Percentiles rank a stretch among this genome's conserved stretches.
Conservation (phyloP, 2,888 invertebrate species). For the Uropetala carovei region DNA sequence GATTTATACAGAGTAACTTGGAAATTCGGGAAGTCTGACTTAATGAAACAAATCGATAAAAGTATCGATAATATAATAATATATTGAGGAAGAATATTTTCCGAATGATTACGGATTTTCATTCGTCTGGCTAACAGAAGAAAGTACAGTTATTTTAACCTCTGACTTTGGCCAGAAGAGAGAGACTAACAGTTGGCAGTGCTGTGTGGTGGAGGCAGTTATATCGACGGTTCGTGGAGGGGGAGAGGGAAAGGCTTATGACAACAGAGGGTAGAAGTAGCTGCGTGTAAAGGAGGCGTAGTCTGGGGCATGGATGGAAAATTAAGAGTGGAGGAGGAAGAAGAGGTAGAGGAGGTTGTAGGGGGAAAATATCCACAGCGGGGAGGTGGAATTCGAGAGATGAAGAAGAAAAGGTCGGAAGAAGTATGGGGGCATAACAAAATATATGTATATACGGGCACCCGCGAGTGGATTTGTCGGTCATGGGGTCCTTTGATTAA, state of each 20-base stretch:
- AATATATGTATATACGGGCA: not conserved
- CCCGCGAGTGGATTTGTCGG: conserved; percentile 27
- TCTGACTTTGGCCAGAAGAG: too few relatives aligned
- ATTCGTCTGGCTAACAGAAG: too few relatives aligned
- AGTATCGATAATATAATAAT: too few relatives aligned
- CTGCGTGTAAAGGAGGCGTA: not conserved
- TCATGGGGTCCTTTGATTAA: not conserved
- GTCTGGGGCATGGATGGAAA: not conserved
- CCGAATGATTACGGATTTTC: too few relatives aligned
- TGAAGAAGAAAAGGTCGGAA: too few relatives aligned
- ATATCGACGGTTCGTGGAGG: not conserved
- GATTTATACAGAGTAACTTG: too few relatives aligned
- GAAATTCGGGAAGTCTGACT: too few relatives aligned
- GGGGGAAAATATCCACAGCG: too few relatives aligned
- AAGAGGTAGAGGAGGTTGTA: not conserved
- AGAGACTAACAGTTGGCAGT: not conserved
- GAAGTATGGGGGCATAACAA: not conserved
- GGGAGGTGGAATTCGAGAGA: too few relatives aligned
- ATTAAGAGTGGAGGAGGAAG: not conserved
- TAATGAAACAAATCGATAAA: too few relatives aligned
- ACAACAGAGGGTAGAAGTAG: not conserved
- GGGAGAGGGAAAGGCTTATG: not conserved
- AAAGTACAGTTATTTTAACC: too few relatives aligned
- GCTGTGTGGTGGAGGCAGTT: not conserved
- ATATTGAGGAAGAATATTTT: too few relatives aligned